A percentile compares a stretch with the other conserved stretches of the same genome.
Evolutionary conservation across 2,888 invertebrate species (phyloP).

Genomic region (Auanema sp.): DNA sequence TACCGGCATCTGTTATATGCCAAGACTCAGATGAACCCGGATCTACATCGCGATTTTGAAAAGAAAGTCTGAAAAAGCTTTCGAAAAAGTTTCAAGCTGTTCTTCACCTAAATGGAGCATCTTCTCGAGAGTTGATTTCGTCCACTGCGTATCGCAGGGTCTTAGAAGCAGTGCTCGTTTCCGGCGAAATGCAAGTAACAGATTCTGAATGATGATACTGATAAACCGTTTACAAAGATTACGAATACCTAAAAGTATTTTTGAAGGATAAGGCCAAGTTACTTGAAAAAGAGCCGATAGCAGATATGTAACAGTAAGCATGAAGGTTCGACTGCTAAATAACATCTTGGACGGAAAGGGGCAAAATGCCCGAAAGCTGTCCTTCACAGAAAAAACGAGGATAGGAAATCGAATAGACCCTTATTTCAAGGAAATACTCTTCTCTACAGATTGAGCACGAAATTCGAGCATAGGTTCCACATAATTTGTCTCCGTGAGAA

Average conservation of each 20-base stretch:
- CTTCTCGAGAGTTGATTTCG: conserved; percentile 41
- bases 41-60: conserved; percentile 42
- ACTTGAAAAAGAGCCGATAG: conserved; percentile 4
- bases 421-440: no score
- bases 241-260: conserved; percentile 47
- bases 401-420: no score
- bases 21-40: conserved; percentile 41
- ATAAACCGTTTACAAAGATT: no score
- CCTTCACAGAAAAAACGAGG: no score
- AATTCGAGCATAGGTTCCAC: no score
- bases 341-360: background rate
- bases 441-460: no score
- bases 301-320: conserved; percentile 9
- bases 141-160: conserved; percentile 45
- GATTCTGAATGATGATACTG: conserved; percentile 44
- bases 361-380: no score
- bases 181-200: conserved; percentile 53
- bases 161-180: conserved; percentile 27
- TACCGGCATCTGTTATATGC: conserved; percentile 40
- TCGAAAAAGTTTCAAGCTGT: background rate
- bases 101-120: conserved; percentile 43
- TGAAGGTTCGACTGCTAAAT: background rate
- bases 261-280: conserved; percentile 39
- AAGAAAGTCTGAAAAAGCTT: conserved; percentile 34
- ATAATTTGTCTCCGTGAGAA: no score